Percentiles rank a stretch among this genome's conserved stretches.
These are phyloP conservation scores for Pyrgilauda ruficollis DNA, from an alignment of 2,113 vertebrate genomes.

Conservation along the genomic window DNA sequence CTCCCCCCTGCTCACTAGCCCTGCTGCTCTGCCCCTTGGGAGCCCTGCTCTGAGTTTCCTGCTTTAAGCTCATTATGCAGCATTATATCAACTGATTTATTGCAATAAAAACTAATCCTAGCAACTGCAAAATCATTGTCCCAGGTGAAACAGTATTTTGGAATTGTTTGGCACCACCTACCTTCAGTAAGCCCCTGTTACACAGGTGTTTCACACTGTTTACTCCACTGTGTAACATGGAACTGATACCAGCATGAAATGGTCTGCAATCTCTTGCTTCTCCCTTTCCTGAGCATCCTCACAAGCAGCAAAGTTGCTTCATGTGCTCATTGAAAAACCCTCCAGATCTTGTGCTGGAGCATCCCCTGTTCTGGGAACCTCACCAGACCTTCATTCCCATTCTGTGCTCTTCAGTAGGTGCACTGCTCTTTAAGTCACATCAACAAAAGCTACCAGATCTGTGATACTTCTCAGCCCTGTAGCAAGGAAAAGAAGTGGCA, in stretches of 20 bases:
- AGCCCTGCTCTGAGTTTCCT: neutral
- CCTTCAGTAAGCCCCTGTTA: neutral
- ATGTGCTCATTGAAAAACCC: neutral
- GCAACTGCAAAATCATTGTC: neutral
- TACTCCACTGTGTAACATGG: neutral
- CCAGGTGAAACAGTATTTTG: neutral
- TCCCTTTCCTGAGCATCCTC: neutral
- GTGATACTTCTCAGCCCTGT: neutral
- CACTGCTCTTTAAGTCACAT: neutral
- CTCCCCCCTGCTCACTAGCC: neutral
- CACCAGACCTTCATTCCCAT: neutral
- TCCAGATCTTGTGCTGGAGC: neutral
- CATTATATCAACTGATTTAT: neutral
- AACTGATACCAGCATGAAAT: neutral
- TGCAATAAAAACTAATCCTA: neutral
- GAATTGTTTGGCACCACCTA: neutral
- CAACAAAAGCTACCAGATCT: neutral
- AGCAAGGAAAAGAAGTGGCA: neutral
- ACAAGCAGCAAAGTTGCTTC: neutral
- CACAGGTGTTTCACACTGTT: neutral
- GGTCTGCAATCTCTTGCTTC: neutral
- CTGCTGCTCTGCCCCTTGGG: neutral
- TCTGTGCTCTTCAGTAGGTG: neutral
- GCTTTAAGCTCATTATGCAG: neutral
- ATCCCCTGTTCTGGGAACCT: neutral